Conservation (phyloP, 2,797 vertebrate genomes). For the Urocyon cinereoargenteus region DNA sequence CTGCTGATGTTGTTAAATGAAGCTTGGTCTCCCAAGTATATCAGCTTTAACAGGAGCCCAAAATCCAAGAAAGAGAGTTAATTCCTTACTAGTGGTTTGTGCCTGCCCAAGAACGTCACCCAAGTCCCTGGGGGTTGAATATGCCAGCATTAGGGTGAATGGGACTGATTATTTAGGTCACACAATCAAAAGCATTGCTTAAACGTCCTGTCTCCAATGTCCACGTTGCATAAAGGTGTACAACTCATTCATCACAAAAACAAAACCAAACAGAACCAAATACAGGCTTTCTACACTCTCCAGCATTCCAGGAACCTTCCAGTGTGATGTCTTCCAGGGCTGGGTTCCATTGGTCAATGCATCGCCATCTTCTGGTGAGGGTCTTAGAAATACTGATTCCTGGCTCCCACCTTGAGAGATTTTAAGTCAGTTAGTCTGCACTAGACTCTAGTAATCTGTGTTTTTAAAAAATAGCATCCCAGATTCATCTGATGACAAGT, state of each 20-base stretch:
- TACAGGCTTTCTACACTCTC: background rate
- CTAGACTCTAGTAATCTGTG: background rate
- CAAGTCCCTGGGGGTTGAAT: no score
- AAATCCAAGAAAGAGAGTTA: background rate
- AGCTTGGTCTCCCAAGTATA: background rate
- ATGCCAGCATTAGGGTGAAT: no score
- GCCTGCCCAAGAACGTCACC: background rate
- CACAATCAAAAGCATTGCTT: background rate
- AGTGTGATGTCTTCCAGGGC: background rate
- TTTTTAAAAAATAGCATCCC: background rate
- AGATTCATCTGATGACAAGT: background rate
- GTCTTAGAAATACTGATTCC: background rate
- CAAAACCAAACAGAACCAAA: background rate
- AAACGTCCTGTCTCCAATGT: background rate
- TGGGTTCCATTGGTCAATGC: background rate
- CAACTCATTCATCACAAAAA: background rate
- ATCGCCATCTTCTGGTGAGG: background rate
- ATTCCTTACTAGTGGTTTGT: background rate
- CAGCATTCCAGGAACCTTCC: background rate
- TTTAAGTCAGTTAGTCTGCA: background rate
- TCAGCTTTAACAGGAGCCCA: background rate
- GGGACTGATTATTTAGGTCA: background rate
- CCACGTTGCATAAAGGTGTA: background rate
- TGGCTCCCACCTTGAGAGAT: background rate
- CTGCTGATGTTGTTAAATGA: background rate